Base-by-base conservation (phyloP, 2,113 vertebrate genomes). In the Scopus umbretta region DNA sequence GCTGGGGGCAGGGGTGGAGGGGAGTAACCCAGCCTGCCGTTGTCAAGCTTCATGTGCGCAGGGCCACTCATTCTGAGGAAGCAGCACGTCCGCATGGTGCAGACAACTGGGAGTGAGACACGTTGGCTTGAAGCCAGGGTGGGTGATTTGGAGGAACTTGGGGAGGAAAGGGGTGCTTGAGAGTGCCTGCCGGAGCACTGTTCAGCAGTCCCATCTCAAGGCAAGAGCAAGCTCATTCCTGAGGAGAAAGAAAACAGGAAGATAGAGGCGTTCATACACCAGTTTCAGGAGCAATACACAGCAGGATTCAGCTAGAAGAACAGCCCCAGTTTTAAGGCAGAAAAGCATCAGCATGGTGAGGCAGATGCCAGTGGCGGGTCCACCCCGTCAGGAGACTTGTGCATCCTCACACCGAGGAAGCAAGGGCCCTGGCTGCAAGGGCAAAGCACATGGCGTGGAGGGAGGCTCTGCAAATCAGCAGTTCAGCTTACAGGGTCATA, bases 371-470 rank as follows among this genome's bases (percentile, higher is more conserved):
- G 53, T 27, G 52, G 38, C 34, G 63, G 43, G 7, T 16, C 21
- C 22, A 9, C 4, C 21, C 36, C 50, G 40, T 4, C 26, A 61
- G 23, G 23, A 90, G 18, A 10, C 43, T 61, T 45, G 40, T 34
- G 26, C 38, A 6, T 49, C 13, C 17, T 61, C 2, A 3, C 12
- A 4, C 7, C 18, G 27, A 43, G 14, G 29, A 55, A 89, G 26
- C 3, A 4, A 22, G 30, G 27, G 47, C 14, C 13, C 17, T 47
- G 53, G n/a, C 29, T 92, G 19, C 26, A 42, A 56, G 30, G 50
- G 49, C 14, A 56, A 70, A 58, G 50, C 59, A 47, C 0, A 0
- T 8, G 2, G 6, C 0, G 2, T 19, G 38, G 40, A 68, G 6
- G 16, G 36, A 75, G 36, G 9, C 16, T 55, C 38, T 30, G 34